Base-by-base conservation (phyloP, 2,113 vertebrate genomes). In the Mirza zaza region DNA sequence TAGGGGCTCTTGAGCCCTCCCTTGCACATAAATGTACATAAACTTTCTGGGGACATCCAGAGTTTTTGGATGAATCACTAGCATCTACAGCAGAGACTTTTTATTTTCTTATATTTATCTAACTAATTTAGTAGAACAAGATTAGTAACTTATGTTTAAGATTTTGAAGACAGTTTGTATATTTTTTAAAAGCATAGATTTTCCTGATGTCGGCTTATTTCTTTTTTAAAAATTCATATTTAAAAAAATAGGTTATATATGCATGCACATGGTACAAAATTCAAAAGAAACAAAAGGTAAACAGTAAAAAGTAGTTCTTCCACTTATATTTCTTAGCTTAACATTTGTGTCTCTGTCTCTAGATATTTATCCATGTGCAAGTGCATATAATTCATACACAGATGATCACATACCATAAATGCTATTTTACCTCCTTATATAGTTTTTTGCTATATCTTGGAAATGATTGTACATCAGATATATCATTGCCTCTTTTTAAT, bases 81-180 rank as follows among this genome's bases (percentile, higher is more conserved):
- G 25, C 20, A 23, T 92, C n/a, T 94, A 29, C 42, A 42, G 75
- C 27, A 52, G 45, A 85, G 63, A 90, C n/a, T 90, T 93, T 27
- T 57, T 83, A 34, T 67, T 76, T 81, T 81, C 73, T 87, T 39
- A 83, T 2, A 67, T 63, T 88, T 52, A 75, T 8, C 25, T 88
- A 77, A 95, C 84, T 96, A 96, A 95, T 90, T 92, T 48, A 81
- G 42, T 59, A 87, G 70, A 91, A 75, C 32, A 80, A 96, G 87
- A 91, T 93, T 45, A 88, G 75, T 91, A 84, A 93, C 89, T 95
- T 96, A 52, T 73, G 45, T 75, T 95, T 95, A 25, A 80, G 39
- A 25, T 95, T 96, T 93, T 84, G 77, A 93, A 90, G 75, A 71
- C 25, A 83, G 61, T 87, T 57, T 75, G 45, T 87, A 50, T 95